Percentiles rank a stretch among this genome's conserved stretches.
Conservation (phyloP, 37 sponge, comb jelly and placozoan genomes). For the Petrosia ficiformis region DNA sequence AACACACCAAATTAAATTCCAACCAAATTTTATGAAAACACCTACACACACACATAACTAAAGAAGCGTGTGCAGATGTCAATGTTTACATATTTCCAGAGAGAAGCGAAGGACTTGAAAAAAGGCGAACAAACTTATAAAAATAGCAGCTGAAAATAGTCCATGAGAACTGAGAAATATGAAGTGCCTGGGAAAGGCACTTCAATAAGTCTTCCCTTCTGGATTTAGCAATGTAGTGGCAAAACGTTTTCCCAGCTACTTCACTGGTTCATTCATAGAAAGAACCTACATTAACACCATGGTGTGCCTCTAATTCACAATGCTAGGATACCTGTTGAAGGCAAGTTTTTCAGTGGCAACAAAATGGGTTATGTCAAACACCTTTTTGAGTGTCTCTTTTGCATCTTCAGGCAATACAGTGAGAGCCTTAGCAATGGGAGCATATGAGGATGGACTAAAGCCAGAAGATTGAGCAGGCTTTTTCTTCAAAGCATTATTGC, state of each 20-base stretch:
- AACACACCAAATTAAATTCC: too few species aligned
- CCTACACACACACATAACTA: too few species aligned
- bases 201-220: neutral
- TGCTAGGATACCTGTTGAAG: slow-evolving; percentile 39
- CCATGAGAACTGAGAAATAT: slow-evolving; percentile 47
- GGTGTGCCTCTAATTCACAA: slow-evolving; percentile 51
- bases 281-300: slow-evolving; percentile 59
- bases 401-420: slow-evolving; percentile 35
- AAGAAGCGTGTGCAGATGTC: too few species aligned
- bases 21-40: too few species aligned
- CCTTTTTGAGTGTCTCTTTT: slow-evolving; percentile 18
- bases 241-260: slow-evolving; percentile 32
- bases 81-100: too few species aligned
- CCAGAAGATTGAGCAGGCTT: slow-evolving; percentile 32
- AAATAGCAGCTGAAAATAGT: too few species aligned
- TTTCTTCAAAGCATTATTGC: slow-evolving; percentile 45
- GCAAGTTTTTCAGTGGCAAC: slow-evolving; percentile 56
- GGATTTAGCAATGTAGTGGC: slow-evolving; percentile 54
- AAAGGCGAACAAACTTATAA: too few species aligned
- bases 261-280: slow-evolving; percentile 48
- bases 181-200: neutral
- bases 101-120: too few species aligned
- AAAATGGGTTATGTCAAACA: slow-evolving; percentile 68
- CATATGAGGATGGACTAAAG: slow-evolving; percentile 8
- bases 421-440: slow-evolving; percentile 51